Evolutionary conservation across 2,797 vertebrate genomes (phyloP), one percentile per base, ranked within the genome.

Genomic region (Pitangus sulphuratus): DNA sequence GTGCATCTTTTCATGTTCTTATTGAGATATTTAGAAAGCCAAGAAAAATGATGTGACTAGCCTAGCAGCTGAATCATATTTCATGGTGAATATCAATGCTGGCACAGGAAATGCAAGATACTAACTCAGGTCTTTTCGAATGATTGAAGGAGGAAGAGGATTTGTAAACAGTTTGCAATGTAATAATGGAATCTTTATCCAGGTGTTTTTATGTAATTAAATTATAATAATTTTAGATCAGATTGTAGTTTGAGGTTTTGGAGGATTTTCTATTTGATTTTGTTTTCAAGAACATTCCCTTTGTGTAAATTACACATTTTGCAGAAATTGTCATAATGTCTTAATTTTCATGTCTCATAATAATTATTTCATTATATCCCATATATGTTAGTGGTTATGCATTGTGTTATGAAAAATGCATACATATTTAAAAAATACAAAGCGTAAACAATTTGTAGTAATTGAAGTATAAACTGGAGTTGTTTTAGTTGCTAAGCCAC

Each of bases 1-100:
- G 96, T 89, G 86, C 74, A 70, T 95, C 94, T 96, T 96, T 97
- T 94, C 83, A 83, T 92, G 84, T 95, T 96, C 87, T 95, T 91
- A 79, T 53, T 76, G 77, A 96, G 95, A 94, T 87, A 62, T 80
- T 92, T 93, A 95, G 87, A 91, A 92, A 96, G 87, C 91, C 85
- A 93, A 88, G 84, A 85, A 94, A 88, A 95, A 96, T 76, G 53
- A 79, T 87, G 47, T 92, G 91, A 89, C 92, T 95, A 91, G 89
- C 87, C 76, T 70, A 84, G 87, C 85, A 96, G 94, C 96, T 97
- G 96, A 96, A 91, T 96, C 83, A 82, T 87, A 64, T 95, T 95
- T 94, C 74, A 51, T 95, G 77, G 84, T 93, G 85, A 96, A 90
- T 88, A 77, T 91, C 57, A 94, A 3, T 72, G 83, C 82, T 88